Percentiles rank a stretch among this genome's conserved stretches.
Evolutionary conservation across 2,888 invertebrate species (phyloP).

Genomic region (Eledone cirrhosa): DNA sequence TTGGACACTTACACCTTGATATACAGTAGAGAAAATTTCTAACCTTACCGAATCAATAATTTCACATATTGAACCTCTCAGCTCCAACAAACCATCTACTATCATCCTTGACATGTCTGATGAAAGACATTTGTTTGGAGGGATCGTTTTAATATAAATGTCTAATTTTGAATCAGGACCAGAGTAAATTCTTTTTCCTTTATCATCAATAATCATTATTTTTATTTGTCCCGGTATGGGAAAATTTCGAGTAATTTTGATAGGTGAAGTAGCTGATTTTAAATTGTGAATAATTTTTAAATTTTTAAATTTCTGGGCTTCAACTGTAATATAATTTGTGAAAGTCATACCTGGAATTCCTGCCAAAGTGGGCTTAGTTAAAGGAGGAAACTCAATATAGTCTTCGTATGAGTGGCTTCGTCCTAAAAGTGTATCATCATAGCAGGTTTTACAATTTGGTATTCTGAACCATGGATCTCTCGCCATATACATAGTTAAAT

Average conservation of each 20-base stretch:
- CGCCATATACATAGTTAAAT: conserved; percentile 39
- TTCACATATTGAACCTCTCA: neutral
- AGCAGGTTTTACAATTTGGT: conserved; percentile 37
- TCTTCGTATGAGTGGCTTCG: neutral
- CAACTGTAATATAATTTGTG: neutral
- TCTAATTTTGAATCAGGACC: conserved; percentile 40
- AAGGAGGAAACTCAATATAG: neutral
- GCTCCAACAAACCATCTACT: neutral
- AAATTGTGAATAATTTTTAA: neutral
- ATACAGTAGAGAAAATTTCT: neutral
- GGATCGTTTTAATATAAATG: neutral
- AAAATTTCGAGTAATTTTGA: conserved; percentile 6
- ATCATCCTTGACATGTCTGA: neutral
- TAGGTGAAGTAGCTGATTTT: neutral
- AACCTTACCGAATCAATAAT: neutral
- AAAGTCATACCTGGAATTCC: neutral
- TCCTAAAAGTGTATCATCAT: conserved; percentile 34
- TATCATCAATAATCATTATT: conserved; percentile 37
- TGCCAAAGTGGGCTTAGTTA: neutral
- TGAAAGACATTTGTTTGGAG: neutral
- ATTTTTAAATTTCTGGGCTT: neutral
- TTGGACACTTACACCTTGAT: neutral
- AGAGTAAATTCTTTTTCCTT: conserved; percentile 40
- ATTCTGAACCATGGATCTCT: conserved; percentile 40
- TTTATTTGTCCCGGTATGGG: conserved; percentile 22